Evolutionary conservation across 2,113 vertebrate genomes (phyloP), one percentile per base, ranked within the genome.

Genomic region (Macrotis lagotis): DNA sequence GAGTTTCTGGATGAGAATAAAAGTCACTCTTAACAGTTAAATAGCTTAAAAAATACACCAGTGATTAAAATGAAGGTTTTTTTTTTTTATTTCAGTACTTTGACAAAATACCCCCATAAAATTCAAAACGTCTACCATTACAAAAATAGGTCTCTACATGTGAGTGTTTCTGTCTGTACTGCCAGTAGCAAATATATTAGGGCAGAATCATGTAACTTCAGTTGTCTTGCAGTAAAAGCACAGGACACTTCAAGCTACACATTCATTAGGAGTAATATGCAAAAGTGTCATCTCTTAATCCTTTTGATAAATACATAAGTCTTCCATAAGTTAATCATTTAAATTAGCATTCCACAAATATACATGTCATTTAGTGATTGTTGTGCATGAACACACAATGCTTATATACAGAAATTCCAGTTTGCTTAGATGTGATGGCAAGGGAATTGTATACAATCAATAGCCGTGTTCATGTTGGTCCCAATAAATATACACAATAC

Each of bases 61-160:
- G 37, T 94, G 94, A 91, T 98, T 99, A 98, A 99, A 99, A 99
- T 98, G 98, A 98, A 98, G 98, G 99, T 98, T 97, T 28, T 99
- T 97, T 97, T 99, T 98, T 59, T 99, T 99, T 99, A 99, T 99
- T 99, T 99, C 98, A 98, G 98, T 99, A 99, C 99, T 99, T 99
- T 99, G 99, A 99, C 99, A 99, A 99, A 99, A 99, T 99, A 99
- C 98, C 99, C 66, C 96, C 99, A 99, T 98, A 99, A 99, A 99
- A 99, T 99, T 98, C 99, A 99, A 99, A 99, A 99, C 99, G 99
- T 98, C 99, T 99, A 99, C 99, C 99, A 98, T 99, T 99, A 99
- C 99, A 99, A 99, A 99, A 99, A 99, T 99, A 99, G 99, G 98
- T 99, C 99, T 99, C 99, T 99, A 99, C 99, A 99, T 99, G 99